Percentiles rank a stretch among this genome's conserved stretches.
Conservation (phyloP, 2,797 vertebrate species). For the Dallia pectoralis region DNA sequence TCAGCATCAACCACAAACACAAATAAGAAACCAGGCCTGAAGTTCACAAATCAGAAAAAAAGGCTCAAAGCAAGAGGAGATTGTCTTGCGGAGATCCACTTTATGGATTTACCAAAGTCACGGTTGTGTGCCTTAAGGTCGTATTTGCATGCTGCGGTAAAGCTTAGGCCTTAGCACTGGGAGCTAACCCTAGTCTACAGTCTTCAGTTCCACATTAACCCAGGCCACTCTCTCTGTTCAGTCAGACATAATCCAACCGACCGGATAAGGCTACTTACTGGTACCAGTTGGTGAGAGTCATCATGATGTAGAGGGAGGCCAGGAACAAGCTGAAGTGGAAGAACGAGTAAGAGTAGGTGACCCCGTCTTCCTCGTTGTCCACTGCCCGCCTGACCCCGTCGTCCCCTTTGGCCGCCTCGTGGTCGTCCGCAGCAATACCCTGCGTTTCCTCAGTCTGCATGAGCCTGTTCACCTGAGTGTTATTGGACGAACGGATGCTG, state of each 20-base stretch:
- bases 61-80: background rate
- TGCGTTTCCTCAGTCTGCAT: constrained; percentile 84
- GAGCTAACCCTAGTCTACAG: background rate
- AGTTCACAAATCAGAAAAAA: background rate
- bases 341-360: constrained; percentile 90
- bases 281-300: constrained; percentile 97
- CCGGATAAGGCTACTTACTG: constrained; percentile 68
- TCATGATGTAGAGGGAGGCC: constrained; percentile 93
- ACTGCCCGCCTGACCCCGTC: constrained; percentile 68
- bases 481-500: constrained; percentile 88
- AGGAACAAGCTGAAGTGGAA: constrained; percentile 89
- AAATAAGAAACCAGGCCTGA: background rate
- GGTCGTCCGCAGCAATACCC: constrained; percentile 24
- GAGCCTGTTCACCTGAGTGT: constrained; percentile 86
- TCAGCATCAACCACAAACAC: background rate
- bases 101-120: too few relatives aligned
- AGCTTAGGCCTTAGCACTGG: background rate
- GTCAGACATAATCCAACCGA: background rate
- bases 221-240: background rate
- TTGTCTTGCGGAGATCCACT: too few relatives aligned
- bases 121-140: too few relatives aligned
- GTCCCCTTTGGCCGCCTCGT: constrained; percentile 18
- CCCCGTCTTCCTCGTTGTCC: constrained; percentile 85
- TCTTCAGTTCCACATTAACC: background rate
- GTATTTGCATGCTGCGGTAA: background rate